Evolutionary conservation across 2,113 vertebrate species (phyloP).

Genomic region (Vireo altiloquus): DNA sequence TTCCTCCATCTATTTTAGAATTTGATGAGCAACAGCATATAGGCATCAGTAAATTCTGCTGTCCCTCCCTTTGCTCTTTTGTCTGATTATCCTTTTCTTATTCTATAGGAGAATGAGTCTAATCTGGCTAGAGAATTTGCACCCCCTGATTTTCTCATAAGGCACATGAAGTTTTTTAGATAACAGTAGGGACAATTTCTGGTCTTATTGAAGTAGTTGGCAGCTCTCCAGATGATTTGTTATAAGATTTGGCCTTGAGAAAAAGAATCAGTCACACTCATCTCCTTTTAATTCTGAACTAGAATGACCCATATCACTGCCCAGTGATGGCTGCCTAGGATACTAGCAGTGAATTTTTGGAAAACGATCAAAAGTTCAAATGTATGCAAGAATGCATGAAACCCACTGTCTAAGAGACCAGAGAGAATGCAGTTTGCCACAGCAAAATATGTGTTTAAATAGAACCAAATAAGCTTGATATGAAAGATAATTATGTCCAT

Average conservation of each 20-base stretch:
- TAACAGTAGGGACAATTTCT: constrained; percentile 31
- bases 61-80: background rate
- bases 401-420: constrained; percentile 12
- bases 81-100: background rate
- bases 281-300: constrained; percentile 49
- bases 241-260: constrained; percentile 53
- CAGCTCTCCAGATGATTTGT: constrained; percentile 40
- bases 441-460: background rate
- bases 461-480: background rate
- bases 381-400: constrained; percentile 60
- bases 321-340: constrained; percentile 53
- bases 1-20: background rate
- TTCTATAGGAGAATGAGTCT: background rate
- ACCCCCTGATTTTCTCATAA: constrained; percentile 23
- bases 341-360: constrained; percentile 56
- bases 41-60: background rate
- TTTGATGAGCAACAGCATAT: background rate
- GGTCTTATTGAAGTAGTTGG: constrained; percentile 34
- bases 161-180: constrained; percentile 17
- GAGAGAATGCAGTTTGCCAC: background rate
- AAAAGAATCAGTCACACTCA: constrained; percentile 55
- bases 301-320: constrained; percentile 44
- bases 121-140: constrained; percentile 17
- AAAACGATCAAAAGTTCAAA: constrained; percentile 56
- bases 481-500: background rate